Percentiles rank a stretch among this genome's conserved stretches.
These are phyloP conservation scores for Neoascia interrupta DNA, from an alignment of 2,888 invertebrate genomes.

Conservation along the genomic window DNA sequence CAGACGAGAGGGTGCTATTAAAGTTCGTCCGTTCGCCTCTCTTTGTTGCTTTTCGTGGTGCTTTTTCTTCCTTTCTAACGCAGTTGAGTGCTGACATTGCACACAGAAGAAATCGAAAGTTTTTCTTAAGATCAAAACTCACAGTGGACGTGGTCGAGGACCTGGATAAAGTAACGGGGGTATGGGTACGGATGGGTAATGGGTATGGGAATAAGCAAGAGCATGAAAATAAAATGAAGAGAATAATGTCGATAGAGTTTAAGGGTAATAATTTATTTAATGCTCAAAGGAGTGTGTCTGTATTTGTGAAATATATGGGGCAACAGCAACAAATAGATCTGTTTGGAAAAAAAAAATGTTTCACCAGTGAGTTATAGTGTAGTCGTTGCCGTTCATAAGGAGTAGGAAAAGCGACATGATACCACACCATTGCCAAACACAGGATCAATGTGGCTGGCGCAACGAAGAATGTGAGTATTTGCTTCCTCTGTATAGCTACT, in stretches of 20 bases:
- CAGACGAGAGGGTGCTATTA: constrained; percentile 40
- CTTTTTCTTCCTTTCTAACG: constrained; percentile 6
- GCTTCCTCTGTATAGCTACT: constrained; percentile 1
- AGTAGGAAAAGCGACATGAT: constrained; percentile 19
- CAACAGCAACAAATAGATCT: constrained; percentile 21
- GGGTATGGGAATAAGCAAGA: neutral
- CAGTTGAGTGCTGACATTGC: constrained; percentile 11
- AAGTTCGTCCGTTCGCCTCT: constrained; percentile 61
- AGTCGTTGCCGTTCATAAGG: constrained; percentile 30
- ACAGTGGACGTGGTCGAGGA: no score
- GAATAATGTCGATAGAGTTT: constrained; percentile 51
- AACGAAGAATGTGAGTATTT: no score
- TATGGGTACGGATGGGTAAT: neutral
- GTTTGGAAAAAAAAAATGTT: constrained; percentile 26
- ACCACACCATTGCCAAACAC: constrained; percentile 16
- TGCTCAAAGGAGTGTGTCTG: constrained; percentile 47
- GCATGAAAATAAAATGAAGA: constrained; percentile 3
- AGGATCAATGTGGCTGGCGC: constrained; percentile 34
- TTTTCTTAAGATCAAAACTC: constrained; percentile 51
- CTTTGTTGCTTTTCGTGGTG: neutral
- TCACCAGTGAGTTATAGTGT: no score
- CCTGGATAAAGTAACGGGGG: no score
- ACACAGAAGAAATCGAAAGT: constrained; percentile 60
- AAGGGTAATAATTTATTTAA: constrained; percentile 54
- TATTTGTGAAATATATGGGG: constrained; percentile 45